A percentile compares a stretch with the other conserved stretches of the same genome.
Conservation (phyloP, 1,140 invertebrate genomes). For the Conus betulinus region DNA sequence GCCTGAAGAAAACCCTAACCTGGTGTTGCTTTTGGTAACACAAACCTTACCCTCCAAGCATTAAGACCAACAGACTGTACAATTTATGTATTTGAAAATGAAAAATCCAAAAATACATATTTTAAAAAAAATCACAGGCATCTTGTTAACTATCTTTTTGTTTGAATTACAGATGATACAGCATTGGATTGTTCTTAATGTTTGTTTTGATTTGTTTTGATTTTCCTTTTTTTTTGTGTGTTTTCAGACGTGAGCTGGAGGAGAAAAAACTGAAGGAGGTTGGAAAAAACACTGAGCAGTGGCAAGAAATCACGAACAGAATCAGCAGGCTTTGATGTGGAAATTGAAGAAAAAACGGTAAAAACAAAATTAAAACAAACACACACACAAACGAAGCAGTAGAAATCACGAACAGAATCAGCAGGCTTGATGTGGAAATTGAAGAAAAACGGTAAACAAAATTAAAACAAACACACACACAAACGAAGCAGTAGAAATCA, state of each 20-base stretch:
- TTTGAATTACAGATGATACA: no score
- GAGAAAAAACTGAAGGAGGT: constrained; percentile 28
- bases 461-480: no score
- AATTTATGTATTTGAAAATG: no score
- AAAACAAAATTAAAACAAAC: background rate
- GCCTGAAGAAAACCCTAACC: no score
- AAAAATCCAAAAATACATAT: no score
- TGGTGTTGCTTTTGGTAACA: no score
- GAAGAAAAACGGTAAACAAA: background rate
- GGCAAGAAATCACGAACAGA: constrained; percentile 34
- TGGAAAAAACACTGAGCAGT: constrained; percentile 29
- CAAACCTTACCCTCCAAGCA: no score
- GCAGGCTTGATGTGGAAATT: background rate
- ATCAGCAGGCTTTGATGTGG: constrained; percentile 52
- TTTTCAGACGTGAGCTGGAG: constrained; percentile 52
- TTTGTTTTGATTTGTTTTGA: no score
- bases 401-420: constrained; percentile 35
- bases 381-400: background rate
- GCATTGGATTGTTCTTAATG: no score
- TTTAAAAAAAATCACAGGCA: no score
- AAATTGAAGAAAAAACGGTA: constrained; percentile 54
- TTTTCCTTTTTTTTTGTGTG: background rate
- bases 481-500: background rate
- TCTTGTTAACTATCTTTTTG: no score
- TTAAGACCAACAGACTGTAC: no score